phyloP scores from a whole-genome alignment of 2,113 vertebrate species.

The Colinus virginianus region DNA sequence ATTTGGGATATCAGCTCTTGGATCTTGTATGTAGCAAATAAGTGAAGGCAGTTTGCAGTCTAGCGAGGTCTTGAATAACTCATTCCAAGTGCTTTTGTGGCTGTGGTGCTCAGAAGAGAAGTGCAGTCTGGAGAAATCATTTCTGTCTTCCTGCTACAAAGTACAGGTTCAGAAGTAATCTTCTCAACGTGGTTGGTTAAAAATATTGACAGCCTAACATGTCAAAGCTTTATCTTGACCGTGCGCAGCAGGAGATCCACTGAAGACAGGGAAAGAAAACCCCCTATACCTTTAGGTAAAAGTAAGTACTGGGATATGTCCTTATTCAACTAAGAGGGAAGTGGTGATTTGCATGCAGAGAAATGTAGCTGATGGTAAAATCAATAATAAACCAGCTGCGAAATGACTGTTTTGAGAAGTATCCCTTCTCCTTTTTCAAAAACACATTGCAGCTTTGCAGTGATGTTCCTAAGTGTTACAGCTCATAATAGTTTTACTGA shows the following conservation, averaged over 20 bases:
- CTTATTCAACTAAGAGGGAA: background rate
- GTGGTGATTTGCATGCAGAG: background rate
- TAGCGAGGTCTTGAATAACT: background rate
- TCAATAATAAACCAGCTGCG: background rate
- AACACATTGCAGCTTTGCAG: background rate
- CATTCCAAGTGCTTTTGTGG: background rate
- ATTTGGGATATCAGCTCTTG: background rate
- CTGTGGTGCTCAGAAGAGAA: background rate
- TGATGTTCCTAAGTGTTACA: background rate
- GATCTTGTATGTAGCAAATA: background rate
- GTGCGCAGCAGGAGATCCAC: background rate
- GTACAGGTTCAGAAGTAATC: background rate
- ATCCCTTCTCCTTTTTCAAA: background rate
- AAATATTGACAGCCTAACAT: background rate
- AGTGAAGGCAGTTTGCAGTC: background rate
- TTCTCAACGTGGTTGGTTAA: background rate
- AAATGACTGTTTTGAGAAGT: background rate
- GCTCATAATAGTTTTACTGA: background rate
- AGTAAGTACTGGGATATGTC: background rate
- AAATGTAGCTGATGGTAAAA: background rate
- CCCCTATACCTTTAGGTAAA: background rate
- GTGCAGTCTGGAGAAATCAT: background rate
- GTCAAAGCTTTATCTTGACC: background rate
- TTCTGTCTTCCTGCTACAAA: background rate
- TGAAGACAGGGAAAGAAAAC: background rate